Conservation (phyloP, 2,888 invertebrate species). For the Ephialtes manifestator region DNA sequence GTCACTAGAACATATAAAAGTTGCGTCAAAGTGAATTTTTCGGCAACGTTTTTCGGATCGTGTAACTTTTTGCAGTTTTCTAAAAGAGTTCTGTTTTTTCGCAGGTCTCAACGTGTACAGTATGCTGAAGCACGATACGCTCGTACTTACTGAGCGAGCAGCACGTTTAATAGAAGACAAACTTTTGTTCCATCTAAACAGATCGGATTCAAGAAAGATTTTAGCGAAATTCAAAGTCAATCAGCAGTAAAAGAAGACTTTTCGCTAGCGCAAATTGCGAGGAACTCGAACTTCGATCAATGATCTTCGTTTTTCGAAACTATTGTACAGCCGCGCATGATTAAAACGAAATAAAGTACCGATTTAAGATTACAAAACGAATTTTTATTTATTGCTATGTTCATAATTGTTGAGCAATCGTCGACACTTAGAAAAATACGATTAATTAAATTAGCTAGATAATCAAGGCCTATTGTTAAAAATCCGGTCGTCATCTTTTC, state of each 20-base stretch:
- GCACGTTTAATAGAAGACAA: conserved; percentile 94
- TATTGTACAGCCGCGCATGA: conserved; percentile 32
- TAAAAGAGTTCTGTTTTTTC: conserved; percentile 73
- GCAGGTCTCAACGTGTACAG: conserved; percentile 96
- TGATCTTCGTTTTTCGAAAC: neutral
- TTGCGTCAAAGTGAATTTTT: neutral
- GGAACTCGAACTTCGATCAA: neutral
- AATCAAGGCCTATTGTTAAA: conserved; percentile 13
- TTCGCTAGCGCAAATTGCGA: neutral
- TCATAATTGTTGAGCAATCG: conserved; percentile 27
- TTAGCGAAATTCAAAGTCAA: conserved; percentile 88
- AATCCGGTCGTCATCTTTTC: conserved; percentile 74
- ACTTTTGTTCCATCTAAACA: conserved; percentile 90
- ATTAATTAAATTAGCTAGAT: conserved; percentile 31
- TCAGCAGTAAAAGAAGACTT: conserved; percentile 85
- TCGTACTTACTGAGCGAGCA: conserved; percentile 95
- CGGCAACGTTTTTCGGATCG: neutral
- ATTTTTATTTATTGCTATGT: conserved; percentile 6
- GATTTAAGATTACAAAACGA: conserved; percentile 31
- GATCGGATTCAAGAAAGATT: conserved; percentile 87
- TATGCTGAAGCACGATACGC: conserved; percentile 98
- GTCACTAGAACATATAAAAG: too few species aligned
- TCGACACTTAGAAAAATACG: conserved; percentile 30
- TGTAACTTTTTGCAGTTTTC: neutral
- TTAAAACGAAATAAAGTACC: conserved; percentile 49